These are phyloP conservation scores for Oophaga pumilio DNA, from an alignment of 2,113 vertebrate genomes.

Conservation along the genomic window DNA sequence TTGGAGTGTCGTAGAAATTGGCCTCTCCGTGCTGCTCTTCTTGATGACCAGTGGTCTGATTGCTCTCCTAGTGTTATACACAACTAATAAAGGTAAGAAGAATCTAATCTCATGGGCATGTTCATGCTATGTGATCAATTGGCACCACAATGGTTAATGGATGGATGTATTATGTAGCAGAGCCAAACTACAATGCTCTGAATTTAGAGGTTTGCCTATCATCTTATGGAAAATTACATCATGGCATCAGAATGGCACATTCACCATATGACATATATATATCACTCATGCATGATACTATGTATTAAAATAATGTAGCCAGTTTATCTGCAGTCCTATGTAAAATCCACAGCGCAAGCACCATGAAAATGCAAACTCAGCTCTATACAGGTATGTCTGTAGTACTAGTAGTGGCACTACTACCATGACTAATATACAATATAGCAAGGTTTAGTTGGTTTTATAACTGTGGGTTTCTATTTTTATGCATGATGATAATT, in stretches of 20 bases:
- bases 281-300: too few relatives aligned
- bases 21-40: slow-evolving; percentile 81
- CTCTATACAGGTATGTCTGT: neutral
- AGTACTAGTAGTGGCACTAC: neutral
- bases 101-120: neutral
- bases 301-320: too few relatives aligned
- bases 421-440: neutral
- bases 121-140: neutral
- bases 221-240: neutral
- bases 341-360: neutral
- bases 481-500: neutral
- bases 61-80: slow-evolving; percentile 84
- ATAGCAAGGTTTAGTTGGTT: neutral
- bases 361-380: neutral
- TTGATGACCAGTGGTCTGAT: slow-evolving; percentile 82
- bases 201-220: too few relatives aligned
- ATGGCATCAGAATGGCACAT: neutral
- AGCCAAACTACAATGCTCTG: neutral
- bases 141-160: neutral
- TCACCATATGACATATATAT: neutral
- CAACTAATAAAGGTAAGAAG: slow-evolving; percentile 77
- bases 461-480: neutral
- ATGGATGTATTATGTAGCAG: neutral
- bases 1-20: slow-evolving; percentile 78
- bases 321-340: too few relatives aligned